Evolutionary conservation across 2,888 invertebrate species (phyloP).

Genomic region (Torymus tubicola): DNA sequence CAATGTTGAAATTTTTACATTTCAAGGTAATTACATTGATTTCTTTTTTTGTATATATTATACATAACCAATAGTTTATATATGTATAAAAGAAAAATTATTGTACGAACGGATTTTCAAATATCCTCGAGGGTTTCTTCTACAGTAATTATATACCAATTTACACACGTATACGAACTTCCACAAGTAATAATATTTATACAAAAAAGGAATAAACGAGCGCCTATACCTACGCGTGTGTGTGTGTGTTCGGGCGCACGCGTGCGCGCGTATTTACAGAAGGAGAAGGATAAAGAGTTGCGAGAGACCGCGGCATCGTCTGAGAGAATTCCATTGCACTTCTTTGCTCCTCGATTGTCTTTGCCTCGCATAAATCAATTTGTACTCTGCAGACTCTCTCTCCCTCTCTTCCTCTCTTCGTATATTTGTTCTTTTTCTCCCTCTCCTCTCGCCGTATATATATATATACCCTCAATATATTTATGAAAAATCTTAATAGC

Average conservation of each 20-base stretch:
- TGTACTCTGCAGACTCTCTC: conserved; percentile 35
- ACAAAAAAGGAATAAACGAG: no score
- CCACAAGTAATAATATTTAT: no score
- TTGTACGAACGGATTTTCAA: no score
- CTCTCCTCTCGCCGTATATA: neutral
- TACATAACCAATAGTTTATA: no score
- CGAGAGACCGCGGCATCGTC: neutral
- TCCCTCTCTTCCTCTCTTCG: neutral
- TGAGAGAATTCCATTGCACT: conserved; percentile 19
- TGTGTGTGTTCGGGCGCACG: neutral
- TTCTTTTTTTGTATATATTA: no score
- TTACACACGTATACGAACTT: no score
- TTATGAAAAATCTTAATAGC: conserved; percentile 53
- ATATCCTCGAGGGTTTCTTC: no score
- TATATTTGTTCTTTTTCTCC: conserved; percentile 1
- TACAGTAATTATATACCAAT: no score
- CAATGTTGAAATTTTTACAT: no score
- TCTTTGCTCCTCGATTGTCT: conserved; percentile 44
- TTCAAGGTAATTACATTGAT: no score
- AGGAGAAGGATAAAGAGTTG: neutral
- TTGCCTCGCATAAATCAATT: conserved; percentile 54
- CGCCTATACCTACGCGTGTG: neutral
- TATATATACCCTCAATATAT: neutral
- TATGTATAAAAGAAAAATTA: no score
- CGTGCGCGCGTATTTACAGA: neutral